Percentiles rank a stretch among this genome's conserved stretches.
Conservation (phyloP, 2,113 vertebrate species). For the Protomyctophum bolini region DNA sequence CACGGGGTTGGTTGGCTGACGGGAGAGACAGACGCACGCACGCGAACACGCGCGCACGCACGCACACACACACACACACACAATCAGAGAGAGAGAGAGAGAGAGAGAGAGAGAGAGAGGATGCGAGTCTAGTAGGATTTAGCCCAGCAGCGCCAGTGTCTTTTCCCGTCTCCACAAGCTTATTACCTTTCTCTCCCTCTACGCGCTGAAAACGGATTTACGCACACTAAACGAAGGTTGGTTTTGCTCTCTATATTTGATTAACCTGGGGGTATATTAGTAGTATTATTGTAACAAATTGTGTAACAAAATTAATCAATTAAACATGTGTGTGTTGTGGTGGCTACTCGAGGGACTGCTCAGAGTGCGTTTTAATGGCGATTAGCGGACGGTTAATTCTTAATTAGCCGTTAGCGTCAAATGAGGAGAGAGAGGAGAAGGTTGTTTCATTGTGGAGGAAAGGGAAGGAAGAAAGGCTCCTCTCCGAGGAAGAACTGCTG, state of each 20-base stretch:
- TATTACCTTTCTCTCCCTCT: slow-evolving; percentile 52
- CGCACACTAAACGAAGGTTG: slow-evolving; percentile 60
- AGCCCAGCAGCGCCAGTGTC: slow-evolving; percentile 54
- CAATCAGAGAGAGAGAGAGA: neutral
- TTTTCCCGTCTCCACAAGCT: slow-evolving; percentile 66
- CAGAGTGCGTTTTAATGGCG: slow-evolving; percentile 39
- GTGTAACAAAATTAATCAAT: too few species aligned
- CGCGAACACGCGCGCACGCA: too few species aligned
- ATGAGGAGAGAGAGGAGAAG: slow-evolving; percentile 1
- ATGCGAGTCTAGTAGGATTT: slow-evolving; percentile 54
- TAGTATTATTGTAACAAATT: neutral
- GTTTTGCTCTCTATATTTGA: slow-evolving; percentile 37
- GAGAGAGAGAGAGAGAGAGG: slow-evolving; percentile 1
- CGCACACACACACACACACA: too few species aligned
- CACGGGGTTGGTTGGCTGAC: slow-evolving; percentile 33
- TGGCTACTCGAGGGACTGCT: slow-evolving; percentile 30
- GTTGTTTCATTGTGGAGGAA: neutral
- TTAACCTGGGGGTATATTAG: too few species aligned
- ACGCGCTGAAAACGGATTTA: slow-evolving; percentile 72
- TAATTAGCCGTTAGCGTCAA: slow-evolving; percentile 33
- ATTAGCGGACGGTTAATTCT: slow-evolving; percentile 38
- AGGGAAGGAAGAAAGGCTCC: neutral
- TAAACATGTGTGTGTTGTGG: too few species aligned
- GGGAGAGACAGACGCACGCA: neutral
- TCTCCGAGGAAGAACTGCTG: neutral